Percentiles rank a stretch among this genome's conserved stretches.
Conservation (phyloP, 1,140 invertebrate species). For the Ridgeia piscesae region DNA sequence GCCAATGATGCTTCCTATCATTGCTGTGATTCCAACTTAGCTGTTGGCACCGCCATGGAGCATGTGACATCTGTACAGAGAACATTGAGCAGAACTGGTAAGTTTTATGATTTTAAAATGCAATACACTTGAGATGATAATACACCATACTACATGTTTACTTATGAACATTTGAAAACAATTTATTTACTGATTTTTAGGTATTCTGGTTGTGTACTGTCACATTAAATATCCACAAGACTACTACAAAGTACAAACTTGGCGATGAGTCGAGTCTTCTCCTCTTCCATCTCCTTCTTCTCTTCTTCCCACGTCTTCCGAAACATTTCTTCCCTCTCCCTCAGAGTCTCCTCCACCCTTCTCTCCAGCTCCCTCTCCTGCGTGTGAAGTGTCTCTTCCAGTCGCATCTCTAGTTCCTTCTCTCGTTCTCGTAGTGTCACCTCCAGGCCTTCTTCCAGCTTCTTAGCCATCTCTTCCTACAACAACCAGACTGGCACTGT, state of each 20-base stretch:
- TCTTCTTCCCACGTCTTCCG: background rate
- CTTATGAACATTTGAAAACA: too few species aligned
- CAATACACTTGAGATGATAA: too few species aligned
- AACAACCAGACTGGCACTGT: background rate
- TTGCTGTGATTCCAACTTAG: too few species aligned
- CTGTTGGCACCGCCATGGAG: too few species aligned
- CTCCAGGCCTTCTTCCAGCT: conserved; percentile 15
- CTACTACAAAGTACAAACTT: background rate
- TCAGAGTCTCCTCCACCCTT: background rate
- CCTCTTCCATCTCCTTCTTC: conserved; percentile 4
- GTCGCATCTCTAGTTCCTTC: conserved; percentile 26
- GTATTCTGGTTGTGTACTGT: too few species aligned
- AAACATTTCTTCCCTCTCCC: background rate
- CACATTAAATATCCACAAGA: background rate
- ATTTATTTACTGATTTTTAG: too few species aligned
- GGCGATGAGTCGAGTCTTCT: background rate
- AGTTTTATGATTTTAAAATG: too few species aligned
- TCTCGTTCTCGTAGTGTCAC: conserved; percentile 12
- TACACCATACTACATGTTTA: too few species aligned
- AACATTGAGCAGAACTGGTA: too few species aligned
- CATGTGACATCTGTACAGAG: too few species aligned
- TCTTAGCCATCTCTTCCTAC: conserved; percentile 24
- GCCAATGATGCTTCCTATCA: too few species aligned
- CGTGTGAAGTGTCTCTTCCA: background rate
- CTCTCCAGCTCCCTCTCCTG: conserved; percentile 15